These are phyloP conservation scores for Yponomeuta sedellus DNA, from an alignment of 2,888 invertebrate genomes.

Conservation along the genomic window DNA sequence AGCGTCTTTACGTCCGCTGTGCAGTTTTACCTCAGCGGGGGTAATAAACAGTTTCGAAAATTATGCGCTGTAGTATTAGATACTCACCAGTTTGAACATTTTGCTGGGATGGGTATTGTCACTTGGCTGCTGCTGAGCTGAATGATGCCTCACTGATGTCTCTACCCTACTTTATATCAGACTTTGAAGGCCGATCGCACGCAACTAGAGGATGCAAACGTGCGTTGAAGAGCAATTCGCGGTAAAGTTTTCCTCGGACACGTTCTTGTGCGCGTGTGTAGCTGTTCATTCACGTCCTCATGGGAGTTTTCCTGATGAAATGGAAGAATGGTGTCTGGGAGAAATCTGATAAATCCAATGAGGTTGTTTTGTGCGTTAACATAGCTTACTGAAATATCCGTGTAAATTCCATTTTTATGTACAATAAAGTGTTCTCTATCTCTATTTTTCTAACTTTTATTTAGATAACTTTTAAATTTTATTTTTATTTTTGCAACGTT, in stretches of 20 bases:
- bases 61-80: not conserved
- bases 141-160: constrained; percentile 35
- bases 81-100: constrained; percentile 69
- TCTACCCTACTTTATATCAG: constrained; percentile 38
- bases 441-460: too few relatives aligned
- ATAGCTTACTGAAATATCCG: too few relatives aligned
- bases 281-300: not conserved
- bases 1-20: too few relatives aligned
- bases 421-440: too few relatives aligned
- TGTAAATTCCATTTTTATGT: too few relatives aligned
- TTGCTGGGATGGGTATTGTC: constrained; percentile 25
- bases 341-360: too few relatives aligned
- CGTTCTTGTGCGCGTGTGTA: not conserved
- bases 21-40: too few relatives aligned
- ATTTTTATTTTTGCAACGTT: too few relatives aligned
- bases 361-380: too few relatives aligned
- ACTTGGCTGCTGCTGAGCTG: constrained; percentile 30
- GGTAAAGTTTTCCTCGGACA: not conserved
- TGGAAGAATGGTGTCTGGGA: not conserved
- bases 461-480: too few relatives aligned
- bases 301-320: not conserved
- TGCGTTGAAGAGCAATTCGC: not conserved
- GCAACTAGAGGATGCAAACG: constrained; percentile 31
- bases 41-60: too few relatives aligned
- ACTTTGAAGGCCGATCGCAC: constrained; percentile 38